Percentiles rank a stretch among this genome's conserved stretches.
phyloP scores from a whole-genome alignment of 1,140 invertebrate genomes.

The Calephelis virginiensis region DNA sequence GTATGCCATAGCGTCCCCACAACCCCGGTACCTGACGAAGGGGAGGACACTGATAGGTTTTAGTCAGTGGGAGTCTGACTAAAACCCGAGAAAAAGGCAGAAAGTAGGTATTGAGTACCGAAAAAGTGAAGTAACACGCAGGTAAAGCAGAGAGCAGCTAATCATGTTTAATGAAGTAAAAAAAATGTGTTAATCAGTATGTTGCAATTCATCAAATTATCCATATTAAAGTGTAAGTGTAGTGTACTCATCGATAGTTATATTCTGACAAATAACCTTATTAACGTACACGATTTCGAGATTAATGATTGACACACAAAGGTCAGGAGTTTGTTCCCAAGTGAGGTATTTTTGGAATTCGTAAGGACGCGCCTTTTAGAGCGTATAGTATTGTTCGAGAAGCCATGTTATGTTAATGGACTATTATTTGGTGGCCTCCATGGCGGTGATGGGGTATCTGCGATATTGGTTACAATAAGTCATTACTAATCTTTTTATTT shows the following conservation, averaged over 20 bases:
- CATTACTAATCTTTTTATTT: no score
- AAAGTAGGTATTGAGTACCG: no score
- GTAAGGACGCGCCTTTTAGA: slow-evolving; percentile 12
- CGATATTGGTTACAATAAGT: no score
- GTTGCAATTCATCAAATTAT: slow-evolving; percentile 13
- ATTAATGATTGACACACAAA: slow-evolving; percentile 15
- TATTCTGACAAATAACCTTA: slow-evolving; percentile 15
- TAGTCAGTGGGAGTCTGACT: no score
- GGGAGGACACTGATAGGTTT: no score
- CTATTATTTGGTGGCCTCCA: not conserved
- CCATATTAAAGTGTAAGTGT: slow-evolving; percentile 9
- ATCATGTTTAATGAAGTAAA: no score
- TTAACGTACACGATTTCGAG: slow-evolving; percentile 15
- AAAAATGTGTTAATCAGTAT: not conserved
- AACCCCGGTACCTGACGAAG: no score
- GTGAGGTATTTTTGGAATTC: slow-evolving; percentile 12
- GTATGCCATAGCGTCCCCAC: no score
- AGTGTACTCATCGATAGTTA: slow-evolving; percentile 12
- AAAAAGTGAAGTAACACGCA: no score
- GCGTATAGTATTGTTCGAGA: slow-evolving; percentile 5
- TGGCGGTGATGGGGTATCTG: not conserved
- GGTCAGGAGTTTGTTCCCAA: slow-evolving; percentile 14
- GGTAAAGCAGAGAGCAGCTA: no score
- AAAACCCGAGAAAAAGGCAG: no score
- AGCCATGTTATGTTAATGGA: slow-evolving; percentile 1